Evolutionary conservation across 1,140 invertebrate species (phyloP).

Genomic region (Cydia fagiglandana): DNA sequence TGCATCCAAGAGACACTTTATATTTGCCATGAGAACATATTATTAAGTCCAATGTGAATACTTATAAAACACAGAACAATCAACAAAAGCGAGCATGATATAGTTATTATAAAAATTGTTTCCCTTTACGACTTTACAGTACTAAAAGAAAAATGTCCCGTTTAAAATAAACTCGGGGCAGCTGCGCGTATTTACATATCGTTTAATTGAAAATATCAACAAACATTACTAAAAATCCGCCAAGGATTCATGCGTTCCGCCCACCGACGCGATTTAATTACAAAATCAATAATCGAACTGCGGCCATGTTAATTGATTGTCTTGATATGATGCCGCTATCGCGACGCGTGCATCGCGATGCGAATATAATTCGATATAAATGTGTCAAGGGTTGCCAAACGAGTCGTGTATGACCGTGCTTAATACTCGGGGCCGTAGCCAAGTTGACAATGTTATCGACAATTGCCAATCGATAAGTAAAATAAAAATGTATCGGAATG

Average conservation of each 20-base stretch:
- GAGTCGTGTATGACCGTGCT: slow-evolving; percentile 37
- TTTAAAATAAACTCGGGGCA: background rate
- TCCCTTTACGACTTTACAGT: slow-evolving; percentile 18
- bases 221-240: slow-evolving; percentile 47
- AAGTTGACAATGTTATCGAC: background rate
- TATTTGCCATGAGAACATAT: background rate
- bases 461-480: too few species aligned
- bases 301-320: slow-evolving; percentile 63
- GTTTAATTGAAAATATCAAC: slow-evolving; percentile 52
- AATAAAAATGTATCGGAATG: too few species aligned
- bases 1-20: background rate
- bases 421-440: background rate
- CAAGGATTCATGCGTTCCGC: slow-evolving; percentile 48
- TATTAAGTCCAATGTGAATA: background rate
- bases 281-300: slow-evolving; percentile 74
- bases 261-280: slow-evolving; percentile 68
- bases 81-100: background rate
- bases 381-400: slow-evolving; percentile 42
- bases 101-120: background rate
- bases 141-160: background rate
- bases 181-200: slow-evolving; percentile 34
- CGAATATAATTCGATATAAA: slow-evolving; percentile 38
- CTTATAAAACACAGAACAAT: background rate
- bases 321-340: slow-evolving; percentile 55
- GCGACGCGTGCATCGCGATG: slow-evolving; percentile 51